A percentile compares a stretch with the other conserved stretches of the same genome.
phyloP scores from a whole-genome alignment of 1,140 invertebrate genomes.

The Aradophagus sp. region DNA sequence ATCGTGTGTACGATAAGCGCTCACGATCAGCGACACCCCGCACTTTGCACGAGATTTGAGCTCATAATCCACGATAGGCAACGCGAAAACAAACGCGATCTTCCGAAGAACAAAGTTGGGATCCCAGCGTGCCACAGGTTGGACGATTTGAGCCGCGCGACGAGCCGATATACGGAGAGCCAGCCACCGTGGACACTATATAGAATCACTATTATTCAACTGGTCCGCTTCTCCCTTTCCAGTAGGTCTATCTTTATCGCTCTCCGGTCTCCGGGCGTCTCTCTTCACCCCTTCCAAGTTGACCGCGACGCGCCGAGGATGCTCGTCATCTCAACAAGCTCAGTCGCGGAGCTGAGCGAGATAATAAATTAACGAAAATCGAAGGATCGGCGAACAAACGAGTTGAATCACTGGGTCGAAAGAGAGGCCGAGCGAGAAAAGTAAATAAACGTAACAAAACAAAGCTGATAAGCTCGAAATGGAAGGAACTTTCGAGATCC shows the following conservation, averaged over 20 bases:
- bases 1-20: background rate
- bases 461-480: slow-evolving; percentile 20
- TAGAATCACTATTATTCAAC: slow-evolving; percentile 52
- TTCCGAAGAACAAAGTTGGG: slow-evolving; percentile 25
- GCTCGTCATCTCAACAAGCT: slow-evolving; percentile 33
- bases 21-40: slow-evolving; percentile 28
- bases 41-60: slow-evolving; percentile 31
- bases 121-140: slow-evolving; percentile 50
- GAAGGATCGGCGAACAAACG: background rate
- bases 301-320: slow-evolving; percentile 33
- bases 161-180: slow-evolving; percentile 44
- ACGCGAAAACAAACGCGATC: slow-evolving; percentile 16
- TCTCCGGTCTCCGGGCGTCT: slow-evolving; percentile 27
- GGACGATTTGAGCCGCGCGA: slow-evolving; percentile 39
- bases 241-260: slow-evolving; percentile 32
- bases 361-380: no score
- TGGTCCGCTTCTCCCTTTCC: slow-evolving; percentile 32
- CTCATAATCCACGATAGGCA: slow-evolving; percentile 26
- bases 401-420: no score
- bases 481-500: slow-evolving; percentile 28
- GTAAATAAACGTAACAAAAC: slow-evolving; percentile 3
- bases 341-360: slow-evolving; percentile 13
- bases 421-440: background rate
- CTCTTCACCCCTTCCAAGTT: slow-evolving; percentile 34
- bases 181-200: slow-evolving; percentile 52